Conservation (phyloP, 2,113 vertebrate species). For the Aptenodytes forsteri region DNA sequence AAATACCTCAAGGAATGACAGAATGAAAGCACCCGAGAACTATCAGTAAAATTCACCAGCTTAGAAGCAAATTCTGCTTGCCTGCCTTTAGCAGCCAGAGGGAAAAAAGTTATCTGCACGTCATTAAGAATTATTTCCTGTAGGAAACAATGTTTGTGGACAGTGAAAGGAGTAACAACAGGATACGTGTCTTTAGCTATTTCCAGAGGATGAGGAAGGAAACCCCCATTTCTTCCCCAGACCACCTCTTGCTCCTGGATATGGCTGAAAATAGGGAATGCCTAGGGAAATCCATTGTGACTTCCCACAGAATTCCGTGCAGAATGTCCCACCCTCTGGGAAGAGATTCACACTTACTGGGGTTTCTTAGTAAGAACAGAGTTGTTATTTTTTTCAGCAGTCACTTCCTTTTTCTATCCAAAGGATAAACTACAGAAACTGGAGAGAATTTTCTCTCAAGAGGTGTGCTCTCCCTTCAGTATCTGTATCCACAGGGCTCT, state of each 20-base stretch:
- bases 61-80: background rate
- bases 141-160: background rate
- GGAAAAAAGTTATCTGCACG: background rate
- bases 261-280: background rate
- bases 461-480: background rate
- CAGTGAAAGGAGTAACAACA: background rate
- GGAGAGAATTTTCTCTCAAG: background rate
- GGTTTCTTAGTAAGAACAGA: background rate
- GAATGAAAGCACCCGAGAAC: background rate
- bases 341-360: background rate
- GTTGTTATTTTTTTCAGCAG: background rate
- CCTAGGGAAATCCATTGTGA: background rate
- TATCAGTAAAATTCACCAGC: background rate
- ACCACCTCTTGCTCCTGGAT: background rate
- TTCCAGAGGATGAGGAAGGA: background rate
- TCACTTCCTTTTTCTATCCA: background rate
- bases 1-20: background rate
- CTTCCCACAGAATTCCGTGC: background rate
- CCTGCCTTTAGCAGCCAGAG: background rate
- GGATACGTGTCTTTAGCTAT: background rate
- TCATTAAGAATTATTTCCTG: background rate
- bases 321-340: background rate
- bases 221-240: background rate
- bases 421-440: background rate
- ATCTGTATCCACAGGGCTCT: background rate